Evolutionary conservation across 2,888 invertebrate genomes (phyloP).

Genomic region (Melitaea athalia): DNA sequence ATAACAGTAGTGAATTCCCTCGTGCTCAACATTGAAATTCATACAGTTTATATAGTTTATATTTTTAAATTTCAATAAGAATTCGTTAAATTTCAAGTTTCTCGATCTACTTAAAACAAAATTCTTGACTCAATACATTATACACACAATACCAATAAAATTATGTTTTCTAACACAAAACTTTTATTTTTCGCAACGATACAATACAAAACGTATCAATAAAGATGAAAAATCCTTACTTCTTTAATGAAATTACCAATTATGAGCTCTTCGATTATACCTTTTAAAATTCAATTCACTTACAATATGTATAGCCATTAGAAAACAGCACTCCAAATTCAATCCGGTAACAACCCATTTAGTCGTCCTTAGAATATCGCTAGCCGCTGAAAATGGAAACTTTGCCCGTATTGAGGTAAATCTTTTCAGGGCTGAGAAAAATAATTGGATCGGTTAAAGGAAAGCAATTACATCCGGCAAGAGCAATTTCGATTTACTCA

Average conservation of each 20-base stretch:
- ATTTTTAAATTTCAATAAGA: slow-evolving; percentile 1
- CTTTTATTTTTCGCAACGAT: too few species aligned
- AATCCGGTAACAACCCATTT: slow-evolving; percentile 37
- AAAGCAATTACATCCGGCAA: slow-evolving; percentile 75
- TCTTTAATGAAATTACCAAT: too few species aligned
- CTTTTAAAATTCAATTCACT: slow-evolving; percentile 28
- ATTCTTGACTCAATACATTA: background rate
- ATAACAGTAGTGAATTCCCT: slow-evolving; percentile 25
- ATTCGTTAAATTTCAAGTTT: background rate
- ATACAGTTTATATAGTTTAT: slow-evolving; percentile 20
- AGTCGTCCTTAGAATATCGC: slow-evolving; percentile 61
- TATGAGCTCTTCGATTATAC: background rate
- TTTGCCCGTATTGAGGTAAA: slow-evolving; percentile 54
- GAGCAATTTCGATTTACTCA: slow-evolving; percentile 70
- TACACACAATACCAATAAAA: too few species aligned
- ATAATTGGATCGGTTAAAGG: slow-evolving; percentile 77
- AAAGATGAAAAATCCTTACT: too few species aligned
- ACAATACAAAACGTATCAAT: too few species aligned
- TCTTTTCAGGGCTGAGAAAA: slow-evolving; percentile 76
- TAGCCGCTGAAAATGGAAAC: slow-evolving; percentile 66
- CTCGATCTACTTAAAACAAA: background rate
- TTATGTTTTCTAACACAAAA: too few species aligned
- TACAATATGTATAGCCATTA: slow-evolving; percentile 30
- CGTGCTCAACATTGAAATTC: slow-evolving; percentile 13
- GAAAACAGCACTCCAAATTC: slow-evolving; percentile 31